Evolutionary conservation across 2,113 vertebrate species (phyloP).

Genomic region (Prolemur simus): DNA sequence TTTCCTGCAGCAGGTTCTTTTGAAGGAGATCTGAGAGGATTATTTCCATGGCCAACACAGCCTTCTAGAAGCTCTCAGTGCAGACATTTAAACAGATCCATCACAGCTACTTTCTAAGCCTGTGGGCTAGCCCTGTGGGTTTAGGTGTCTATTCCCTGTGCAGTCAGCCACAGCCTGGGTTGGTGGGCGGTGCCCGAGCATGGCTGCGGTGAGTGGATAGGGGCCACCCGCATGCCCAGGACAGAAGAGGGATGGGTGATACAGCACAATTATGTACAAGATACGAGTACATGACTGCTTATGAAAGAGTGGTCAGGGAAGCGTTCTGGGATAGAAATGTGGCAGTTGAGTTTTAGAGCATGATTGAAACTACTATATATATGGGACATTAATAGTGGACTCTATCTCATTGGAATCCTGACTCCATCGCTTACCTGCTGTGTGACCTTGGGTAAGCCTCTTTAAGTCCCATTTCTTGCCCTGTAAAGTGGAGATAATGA

Average conservation of each 20-base stretch:
- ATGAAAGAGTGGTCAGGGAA: neutral
- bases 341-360: neutral
- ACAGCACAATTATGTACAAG: accelerated
- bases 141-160: neutral
- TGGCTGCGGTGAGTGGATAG: accelerated
- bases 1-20: neutral
- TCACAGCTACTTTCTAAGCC: neutral
- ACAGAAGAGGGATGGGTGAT: too few relatives aligned
- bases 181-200: accelerated
- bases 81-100: neutral
- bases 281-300: neutral
- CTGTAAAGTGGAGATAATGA: neutral
- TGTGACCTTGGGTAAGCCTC: neutral
- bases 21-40: neutral
- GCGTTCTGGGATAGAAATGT: too few relatives aligned
- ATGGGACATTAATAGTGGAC: neutral
- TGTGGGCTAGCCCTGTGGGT: neutral
- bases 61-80: neutral
- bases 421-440: neutral
- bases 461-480: neutral
- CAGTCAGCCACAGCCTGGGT: neutral
- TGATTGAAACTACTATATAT: neutral
- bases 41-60: accelerated
- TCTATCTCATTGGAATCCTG: neutral
- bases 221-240: accelerated